Evolutionary conservation across 2,888 invertebrate genomes (phyloP).

Genomic region (Drosophila siamana): DNA sequence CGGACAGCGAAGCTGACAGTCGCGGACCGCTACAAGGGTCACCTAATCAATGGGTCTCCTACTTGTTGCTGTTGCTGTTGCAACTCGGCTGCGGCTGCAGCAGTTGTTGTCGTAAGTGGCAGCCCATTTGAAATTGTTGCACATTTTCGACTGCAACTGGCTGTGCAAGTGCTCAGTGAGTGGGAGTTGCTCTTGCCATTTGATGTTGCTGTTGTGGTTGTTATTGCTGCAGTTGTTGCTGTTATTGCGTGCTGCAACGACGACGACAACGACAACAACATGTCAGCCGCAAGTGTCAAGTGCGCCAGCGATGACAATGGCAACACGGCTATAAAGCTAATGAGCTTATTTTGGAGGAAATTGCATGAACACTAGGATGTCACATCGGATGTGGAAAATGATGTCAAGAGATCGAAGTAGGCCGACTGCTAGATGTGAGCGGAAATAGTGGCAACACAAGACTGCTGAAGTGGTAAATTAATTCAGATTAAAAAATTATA

Average conservation of each 20-base stretch:
- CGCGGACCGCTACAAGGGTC: slow-evolving; percentile 74
- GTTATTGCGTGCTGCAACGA: slow-evolving; percentile 54
- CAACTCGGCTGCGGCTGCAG: slow-evolving; percentile 24
- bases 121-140: slow-evolving; percentile 71
- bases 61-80: slow-evolving; percentile 58
- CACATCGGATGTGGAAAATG: slow-evolving; percentile 8
- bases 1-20: slow-evolving; percentile 52
- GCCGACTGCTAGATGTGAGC: neutral
- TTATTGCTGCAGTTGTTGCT: slow-evolving; percentile 45
- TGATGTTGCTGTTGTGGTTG: slow-evolving; percentile 32
- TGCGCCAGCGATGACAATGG: slow-evolving; percentile 61
- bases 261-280: slow-evolving; percentile 59
- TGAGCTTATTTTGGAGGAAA: slow-evolving; percentile 69
- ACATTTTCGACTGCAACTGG: slow-evolving; percentile 55
- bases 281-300: slow-evolving; percentile 71
- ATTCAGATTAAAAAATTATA: neutral
- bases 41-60: slow-evolving; percentile 73
- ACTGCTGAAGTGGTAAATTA: neutral
- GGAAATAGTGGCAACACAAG: neutral
- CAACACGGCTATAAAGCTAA: slow-evolving; percentile 62
- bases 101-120: slow-evolving; percentile 60
- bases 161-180: slow-evolving; percentile 37
- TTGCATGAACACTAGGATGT: slow-evolving; percentile 6
- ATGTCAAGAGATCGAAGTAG: neutral
- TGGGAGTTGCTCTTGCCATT: slow-evolving; percentile 51